Evolutionary conservation across 1,140 invertebrate genomes (phyloP).

Genomic region (Cotesia typhae): DNA sequence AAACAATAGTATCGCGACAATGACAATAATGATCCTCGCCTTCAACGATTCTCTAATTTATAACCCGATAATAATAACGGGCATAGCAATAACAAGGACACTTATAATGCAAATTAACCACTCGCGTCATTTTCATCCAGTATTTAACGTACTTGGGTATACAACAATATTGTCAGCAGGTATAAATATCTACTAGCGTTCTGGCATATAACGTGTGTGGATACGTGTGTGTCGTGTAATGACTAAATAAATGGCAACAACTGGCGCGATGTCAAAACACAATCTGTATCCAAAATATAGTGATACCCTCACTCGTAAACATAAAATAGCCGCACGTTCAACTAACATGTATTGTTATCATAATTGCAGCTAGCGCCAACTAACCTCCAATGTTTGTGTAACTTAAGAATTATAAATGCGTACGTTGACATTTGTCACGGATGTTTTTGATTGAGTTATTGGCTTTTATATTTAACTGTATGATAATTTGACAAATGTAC

Average conservation of each 20-base stretch:
- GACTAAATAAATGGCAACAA: constrained; percentile 67
- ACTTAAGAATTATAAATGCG: constrained; percentile 14
- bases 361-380: neutral
- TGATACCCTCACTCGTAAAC: constrained; percentile 54
- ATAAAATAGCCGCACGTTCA: neutral
- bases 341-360: neutral
- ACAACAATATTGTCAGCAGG: no score
- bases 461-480: constrained; percentile 60
- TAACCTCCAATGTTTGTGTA: no score
- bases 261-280: constrained; percentile 47
- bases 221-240: constrained; percentile 56
- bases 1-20: no score
- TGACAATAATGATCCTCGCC: no score
- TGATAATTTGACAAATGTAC: no score
- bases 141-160: no score
- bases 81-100: constrained; percentile 57
- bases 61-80: constrained; percentile 8
- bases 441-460: constrained; percentile 68
- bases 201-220: constrained; percentile 47
- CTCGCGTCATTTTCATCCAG: constrained; percentile 47
- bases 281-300: no score
- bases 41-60: no score
- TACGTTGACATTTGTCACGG: constrained; percentile 63
- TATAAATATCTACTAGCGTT: no score
- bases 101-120: constrained; percentile 66